Conservation (phyloP, 2,113 vertebrate species). For the Otolemur garnettii region DNA sequence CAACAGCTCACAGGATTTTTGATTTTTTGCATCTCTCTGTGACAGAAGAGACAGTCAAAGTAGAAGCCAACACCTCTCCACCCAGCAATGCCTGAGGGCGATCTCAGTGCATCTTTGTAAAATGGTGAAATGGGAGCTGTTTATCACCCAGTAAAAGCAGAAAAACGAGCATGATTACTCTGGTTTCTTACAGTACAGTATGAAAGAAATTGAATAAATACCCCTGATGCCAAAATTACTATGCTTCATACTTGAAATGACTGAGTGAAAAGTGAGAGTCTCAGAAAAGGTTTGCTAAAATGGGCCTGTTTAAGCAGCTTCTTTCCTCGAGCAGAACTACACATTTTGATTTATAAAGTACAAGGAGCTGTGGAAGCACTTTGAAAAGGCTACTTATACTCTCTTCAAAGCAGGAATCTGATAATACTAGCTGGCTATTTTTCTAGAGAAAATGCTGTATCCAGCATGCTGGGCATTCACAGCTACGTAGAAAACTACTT, state of each 20-base stretch:
- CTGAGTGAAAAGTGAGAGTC: constrained; percentile 55
- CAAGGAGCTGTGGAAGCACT: neutral
- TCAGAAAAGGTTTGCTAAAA: constrained; percentile 68
- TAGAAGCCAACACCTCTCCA: neutral
- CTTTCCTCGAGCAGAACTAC: constrained; percentile 64
- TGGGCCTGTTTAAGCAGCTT: constrained; percentile 44
- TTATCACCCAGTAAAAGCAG: constrained; percentile 60
- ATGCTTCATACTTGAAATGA: constrained; percentile 58
- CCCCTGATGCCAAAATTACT: constrained; percentile 58
- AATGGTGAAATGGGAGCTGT: neutral
- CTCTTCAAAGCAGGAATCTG: constrained; percentile 3
- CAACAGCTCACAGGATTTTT: neutral
- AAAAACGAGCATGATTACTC: constrained; percentile 53
- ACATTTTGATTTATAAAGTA: constrained; percentile 74
- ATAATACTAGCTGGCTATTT: neutral
- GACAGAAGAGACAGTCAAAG: neutral
- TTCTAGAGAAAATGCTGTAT: constrained; percentile 31
- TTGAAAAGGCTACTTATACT: constrained; percentile 42
- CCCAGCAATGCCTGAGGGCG: neutral
- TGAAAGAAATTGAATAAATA: constrained; percentile 74
- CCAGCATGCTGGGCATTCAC: neutral
- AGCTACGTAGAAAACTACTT: neutral
- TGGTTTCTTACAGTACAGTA: constrained; percentile 44
- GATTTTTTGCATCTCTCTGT: neutral
- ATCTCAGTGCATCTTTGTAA: neutral